Percentiles rank a stretch among this genome's conserved stretches.
Evolutionary conservation across 2,888 invertebrate species (phyloP).

Genomic region (Synanthedon myopaeformis): DNA sequence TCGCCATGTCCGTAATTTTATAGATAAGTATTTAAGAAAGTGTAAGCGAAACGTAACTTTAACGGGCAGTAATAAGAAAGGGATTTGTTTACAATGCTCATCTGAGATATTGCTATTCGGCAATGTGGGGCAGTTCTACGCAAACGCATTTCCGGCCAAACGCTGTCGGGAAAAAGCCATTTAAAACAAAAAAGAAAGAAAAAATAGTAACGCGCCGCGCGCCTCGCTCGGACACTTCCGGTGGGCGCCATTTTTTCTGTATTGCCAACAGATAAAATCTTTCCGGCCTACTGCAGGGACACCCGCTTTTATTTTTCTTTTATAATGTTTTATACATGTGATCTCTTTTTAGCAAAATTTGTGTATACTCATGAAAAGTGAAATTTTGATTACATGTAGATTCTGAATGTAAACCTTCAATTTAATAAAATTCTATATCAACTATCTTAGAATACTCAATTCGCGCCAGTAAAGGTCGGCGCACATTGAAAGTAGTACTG

Average conservation of each 20-base stretch:
- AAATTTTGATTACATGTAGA: slow-evolving; percentile 7
- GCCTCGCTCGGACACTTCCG: slow-evolving; percentile 69
- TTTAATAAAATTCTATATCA: neutral
- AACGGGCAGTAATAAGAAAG: slow-evolving; percentile 31
- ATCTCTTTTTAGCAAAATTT: slow-evolving; percentile 55
- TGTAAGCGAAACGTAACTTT: slow-evolving; percentile 32
- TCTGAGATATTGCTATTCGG: slow-evolving; percentile 43
- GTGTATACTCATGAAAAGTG: slow-evolving; percentile 14
- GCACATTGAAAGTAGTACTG: no score
- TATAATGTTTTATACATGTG: slow-evolving; percentile 39
- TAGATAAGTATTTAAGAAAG: slow-evolving; percentile 24
- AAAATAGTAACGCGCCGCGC: slow-evolving; percentile 67
- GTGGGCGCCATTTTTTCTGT: slow-evolving; percentile 72
- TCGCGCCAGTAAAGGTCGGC: no score
- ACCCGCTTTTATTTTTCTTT: slow-evolving; percentile 55
- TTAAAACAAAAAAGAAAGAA: slow-evolving; percentile 65
- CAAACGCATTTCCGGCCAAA: slow-evolving; percentile 70
- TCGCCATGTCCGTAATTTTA: slow-evolving; percentile 40
- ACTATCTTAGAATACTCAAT: no score
- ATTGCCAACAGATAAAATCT: slow-evolving; percentile 71
- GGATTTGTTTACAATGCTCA: slow-evolving; percentile 41
- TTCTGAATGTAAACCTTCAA: neutral
- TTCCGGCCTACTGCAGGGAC: slow-evolving; percentile 67
- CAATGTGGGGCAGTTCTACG: slow-evolving; percentile 56
- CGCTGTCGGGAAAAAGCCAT: slow-evolving; percentile 69